These are phyloP conservation scores for Urocynchramus pylzowi DNA, from an alignment of 2,113 vertebrate species.

Conservation along the genomic window DNA sequence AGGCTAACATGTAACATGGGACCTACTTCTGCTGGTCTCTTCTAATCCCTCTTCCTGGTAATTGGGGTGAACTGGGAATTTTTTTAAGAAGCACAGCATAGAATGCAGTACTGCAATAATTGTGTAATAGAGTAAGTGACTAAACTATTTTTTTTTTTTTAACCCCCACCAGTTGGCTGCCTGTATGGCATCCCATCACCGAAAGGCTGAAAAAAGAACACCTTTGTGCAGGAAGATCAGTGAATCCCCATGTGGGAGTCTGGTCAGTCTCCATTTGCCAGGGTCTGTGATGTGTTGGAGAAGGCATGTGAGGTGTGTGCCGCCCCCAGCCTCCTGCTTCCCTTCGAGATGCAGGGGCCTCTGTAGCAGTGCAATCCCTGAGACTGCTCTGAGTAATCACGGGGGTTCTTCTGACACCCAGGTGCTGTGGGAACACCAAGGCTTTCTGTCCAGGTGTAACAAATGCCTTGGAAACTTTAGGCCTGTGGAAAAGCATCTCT, in stretches of 20 bases:
- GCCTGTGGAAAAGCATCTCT: background rate
- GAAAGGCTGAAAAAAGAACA: background rate
- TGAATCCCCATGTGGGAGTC: background rate
- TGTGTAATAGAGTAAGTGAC: background rate
- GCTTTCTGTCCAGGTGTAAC: background rate
- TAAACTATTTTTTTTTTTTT: background rate
- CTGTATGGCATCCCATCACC: background rate
- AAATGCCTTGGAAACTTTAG: background rate
- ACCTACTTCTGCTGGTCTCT: background rate
- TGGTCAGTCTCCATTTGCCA: background rate
- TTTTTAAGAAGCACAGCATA: background rate
- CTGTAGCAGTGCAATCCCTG: background rate
- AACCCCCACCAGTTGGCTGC: background rate
- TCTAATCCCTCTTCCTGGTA: background rate
- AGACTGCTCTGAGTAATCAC: background rate
- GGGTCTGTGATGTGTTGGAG: background rate
- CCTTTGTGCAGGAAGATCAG: background rate
- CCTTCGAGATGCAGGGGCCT: rapidly evolving
- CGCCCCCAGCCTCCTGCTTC: background rate
- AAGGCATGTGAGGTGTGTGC: background rate
- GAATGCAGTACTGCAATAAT: background rate
- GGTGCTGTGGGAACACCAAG: background rate
- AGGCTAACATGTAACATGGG: background rate
- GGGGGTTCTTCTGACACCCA: background rate
- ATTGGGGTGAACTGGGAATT: background rate